Conservation (phyloP, 2,888 invertebrate species). For the Orchesellides sinensis region DNA sequence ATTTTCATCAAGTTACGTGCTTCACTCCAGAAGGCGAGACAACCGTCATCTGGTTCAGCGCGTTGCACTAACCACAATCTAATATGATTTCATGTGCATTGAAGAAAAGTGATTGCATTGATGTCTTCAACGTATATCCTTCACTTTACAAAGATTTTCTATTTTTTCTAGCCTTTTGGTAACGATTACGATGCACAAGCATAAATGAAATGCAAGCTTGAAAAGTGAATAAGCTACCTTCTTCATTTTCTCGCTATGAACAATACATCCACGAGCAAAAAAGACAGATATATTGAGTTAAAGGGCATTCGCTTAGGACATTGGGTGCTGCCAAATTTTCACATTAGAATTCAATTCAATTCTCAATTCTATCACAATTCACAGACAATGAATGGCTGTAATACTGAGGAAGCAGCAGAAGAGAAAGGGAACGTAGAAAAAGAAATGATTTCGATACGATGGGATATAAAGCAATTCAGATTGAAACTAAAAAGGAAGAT, state of each 20-base stretch:
- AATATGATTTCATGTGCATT: too few relatives aligned
- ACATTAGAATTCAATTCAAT: constrained; percentile 71
- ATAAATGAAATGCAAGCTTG: not conserved
- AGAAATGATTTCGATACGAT: constrained; percentile 37
- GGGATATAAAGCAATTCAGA: too few relatives aligned
- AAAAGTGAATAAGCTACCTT: not conserved
- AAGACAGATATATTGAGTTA: constrained; percentile 50
- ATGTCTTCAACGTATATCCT: too few relatives aligned
- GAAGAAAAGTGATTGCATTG: too few relatives aligned
- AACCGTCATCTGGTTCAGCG: too few relatives aligned
- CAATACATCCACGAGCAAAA: not conserved
- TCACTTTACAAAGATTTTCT: too few relatives aligned
- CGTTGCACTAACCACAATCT: too few relatives aligned
- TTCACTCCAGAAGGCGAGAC: too few relatives aligned
- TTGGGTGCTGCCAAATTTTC: constrained; percentile 59
- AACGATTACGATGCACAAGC: too few relatives aligned
- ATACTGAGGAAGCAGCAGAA: constrained; percentile 39
- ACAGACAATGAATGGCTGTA: constrained; percentile 69
- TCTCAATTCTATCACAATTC: constrained; percentile 71
- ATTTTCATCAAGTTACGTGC: too few relatives aligned
- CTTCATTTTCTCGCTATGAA: not conserved
- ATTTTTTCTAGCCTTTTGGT: too few relatives aligned
- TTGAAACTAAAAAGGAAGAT: too few relatives aligned
- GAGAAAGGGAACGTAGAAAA: constrained; percentile 6
- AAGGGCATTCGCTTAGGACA: constrained; percentile 54